Percentiles rank a stretch among this genome's conserved stretches.
These are phyloP conservation scores for Baryphthengus martii DNA, from an alignment of 2,113 vertebrate genomes.

Conservation along the genomic window DNA sequence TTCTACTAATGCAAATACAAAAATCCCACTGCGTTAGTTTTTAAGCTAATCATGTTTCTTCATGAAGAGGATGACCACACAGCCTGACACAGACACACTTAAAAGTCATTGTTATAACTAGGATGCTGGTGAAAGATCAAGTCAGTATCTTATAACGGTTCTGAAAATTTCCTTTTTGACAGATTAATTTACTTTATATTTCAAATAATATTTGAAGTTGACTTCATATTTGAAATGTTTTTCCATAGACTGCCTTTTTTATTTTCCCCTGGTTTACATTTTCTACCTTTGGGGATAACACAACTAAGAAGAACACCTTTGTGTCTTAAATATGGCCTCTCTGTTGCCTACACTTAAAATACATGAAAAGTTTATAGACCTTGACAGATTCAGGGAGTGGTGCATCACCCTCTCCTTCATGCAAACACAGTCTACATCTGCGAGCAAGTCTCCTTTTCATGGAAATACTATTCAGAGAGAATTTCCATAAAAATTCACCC, in stretches of 20 bases:
- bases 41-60: neutral
- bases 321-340: neutral
- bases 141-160: neutral
- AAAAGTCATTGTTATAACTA: neutral
- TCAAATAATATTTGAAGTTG: neutral
- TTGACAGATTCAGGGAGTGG: slow-evolving; percentile 38
- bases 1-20: neutral
- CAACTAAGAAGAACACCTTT: slow-evolving; percentile 35
- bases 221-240: neutral
- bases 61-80: neutral
- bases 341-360: slow-evolving; percentile 35
- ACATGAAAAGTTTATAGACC: slow-evolving; percentile 17
- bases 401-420: neutral
- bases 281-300: neutral
- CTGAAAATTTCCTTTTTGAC: neutral
- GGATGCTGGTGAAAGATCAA: neutral
- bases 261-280: neutral
- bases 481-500: slow-evolving; percentile 66
- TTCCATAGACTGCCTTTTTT: neutral
- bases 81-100: neutral
- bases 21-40: neutral
- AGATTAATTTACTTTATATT: neutral
- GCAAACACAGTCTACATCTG: neutral
- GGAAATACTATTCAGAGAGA: slow-evolving; percentile 58
- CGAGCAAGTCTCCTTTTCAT: slow-evolving; percentile 53